Conservation (phyloP, 2,113 vertebrate species). For the Craseonycteris thonglongyai region DNA sequence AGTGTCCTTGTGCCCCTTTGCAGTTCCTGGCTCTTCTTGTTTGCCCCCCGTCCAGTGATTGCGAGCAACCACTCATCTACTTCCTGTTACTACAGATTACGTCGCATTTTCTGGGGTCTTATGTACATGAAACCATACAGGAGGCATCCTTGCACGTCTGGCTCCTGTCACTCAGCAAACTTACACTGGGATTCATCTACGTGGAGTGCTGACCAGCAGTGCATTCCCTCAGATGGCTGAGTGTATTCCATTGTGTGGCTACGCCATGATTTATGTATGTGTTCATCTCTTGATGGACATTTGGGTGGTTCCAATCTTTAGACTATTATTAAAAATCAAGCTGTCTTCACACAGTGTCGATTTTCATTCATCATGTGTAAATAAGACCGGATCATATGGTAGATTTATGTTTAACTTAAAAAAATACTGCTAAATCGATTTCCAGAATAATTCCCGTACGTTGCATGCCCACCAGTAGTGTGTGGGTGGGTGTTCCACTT, state of each 20-base stretch:
- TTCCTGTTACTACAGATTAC: neutral
- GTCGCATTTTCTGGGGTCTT: neutral
- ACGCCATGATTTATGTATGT: fast-evolving
- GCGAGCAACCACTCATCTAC: too few species aligned
- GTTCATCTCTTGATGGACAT: neutral
- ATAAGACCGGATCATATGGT: neutral
- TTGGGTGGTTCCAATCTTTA: neutral
- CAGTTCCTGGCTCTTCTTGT: neutral
- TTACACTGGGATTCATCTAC: neutral
- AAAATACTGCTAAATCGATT: neutral
- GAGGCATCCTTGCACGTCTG: neutral
- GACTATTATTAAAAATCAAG: neutral
- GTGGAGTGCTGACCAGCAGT: neutral
- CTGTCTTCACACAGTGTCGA: neutral
- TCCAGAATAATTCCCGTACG: neutral
- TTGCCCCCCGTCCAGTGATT: neutral
- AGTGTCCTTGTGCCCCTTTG: fast-evolving
- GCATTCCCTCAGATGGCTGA: neutral
- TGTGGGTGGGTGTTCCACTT: fast-evolving
- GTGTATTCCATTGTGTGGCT: neutral
- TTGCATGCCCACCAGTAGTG: neutral
- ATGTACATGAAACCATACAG: neutral
- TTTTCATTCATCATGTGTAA: neutral
- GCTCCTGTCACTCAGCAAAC: neutral
- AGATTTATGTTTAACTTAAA: neutral